These are phyloP conservation scores for Indri indri DNA, from an alignment of 2,113 vertebrate genomes.

Conservation along the genomic window DNA sequence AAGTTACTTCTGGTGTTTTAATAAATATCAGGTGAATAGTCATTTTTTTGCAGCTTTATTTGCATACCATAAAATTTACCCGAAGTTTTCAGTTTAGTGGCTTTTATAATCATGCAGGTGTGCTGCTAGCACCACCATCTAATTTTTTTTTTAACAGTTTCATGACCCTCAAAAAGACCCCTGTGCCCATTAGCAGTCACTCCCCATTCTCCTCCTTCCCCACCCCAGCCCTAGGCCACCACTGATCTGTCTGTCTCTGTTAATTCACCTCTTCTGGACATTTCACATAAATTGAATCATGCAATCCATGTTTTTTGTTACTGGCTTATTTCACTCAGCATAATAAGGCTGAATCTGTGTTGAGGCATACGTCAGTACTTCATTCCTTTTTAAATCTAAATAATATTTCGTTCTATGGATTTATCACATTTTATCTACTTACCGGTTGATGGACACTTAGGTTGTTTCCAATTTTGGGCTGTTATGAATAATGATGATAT, in stretches of 20 bases:
- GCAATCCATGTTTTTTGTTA: background rate
- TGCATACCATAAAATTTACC: background rate
- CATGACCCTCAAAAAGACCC: background rate
- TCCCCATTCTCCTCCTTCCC: background rate
- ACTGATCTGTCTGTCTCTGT: background rate
- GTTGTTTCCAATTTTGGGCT: background rate
- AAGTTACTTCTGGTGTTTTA: conserved; percentile 38
- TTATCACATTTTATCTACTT: background rate
- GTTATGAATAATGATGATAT: background rate
- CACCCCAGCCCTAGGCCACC: background rate
- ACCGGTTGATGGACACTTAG: background rate
- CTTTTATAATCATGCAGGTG: background rate
- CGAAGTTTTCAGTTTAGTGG: background rate
- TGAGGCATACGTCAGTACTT: background rate
- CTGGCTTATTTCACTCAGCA: background rate
- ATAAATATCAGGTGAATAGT: background rate
- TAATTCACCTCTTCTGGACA: background rate
- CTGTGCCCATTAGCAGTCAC: background rate
- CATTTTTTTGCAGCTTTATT: background rate
- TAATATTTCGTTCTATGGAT: background rate
- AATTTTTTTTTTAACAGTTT: background rate
- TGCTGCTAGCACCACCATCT: background rate
- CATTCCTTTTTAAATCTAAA: background rate
- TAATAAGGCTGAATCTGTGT: background rate
- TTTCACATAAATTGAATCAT: background rate